A percentile compares a stretch with the other conserved stretches of the same genome.
Conservation (phyloP, 1,140 invertebrate genomes). For the Sarcophaga bullata region DNA sequence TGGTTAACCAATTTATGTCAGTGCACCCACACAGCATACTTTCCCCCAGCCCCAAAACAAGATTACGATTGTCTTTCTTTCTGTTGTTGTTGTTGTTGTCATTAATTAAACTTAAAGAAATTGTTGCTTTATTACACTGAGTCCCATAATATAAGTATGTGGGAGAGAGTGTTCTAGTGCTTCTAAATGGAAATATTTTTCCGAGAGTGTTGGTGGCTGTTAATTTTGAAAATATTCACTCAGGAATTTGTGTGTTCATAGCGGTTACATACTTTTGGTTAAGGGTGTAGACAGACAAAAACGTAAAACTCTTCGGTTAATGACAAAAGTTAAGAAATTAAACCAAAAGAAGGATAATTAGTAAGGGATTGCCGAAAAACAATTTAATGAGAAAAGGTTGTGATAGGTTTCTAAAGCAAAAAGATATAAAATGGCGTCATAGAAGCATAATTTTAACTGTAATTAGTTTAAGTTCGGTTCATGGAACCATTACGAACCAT, state of each 20-base stretch:
- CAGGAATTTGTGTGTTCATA: not conserved
- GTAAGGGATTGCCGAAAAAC: not conserved
- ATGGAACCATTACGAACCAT: too few species aligned
- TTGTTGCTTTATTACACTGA: not conserved
- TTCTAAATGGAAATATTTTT: not conserved
- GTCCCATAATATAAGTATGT: not conserved
- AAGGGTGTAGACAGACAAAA: not conserved
- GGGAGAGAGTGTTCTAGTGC: not conserved
- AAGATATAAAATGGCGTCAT: too few species aligned
- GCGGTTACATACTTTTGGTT: not conserved
- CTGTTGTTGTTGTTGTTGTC: slow-evolving; percentile 6
- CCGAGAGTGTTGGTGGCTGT: not conserved
- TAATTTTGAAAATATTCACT: slow-evolving; percentile 9
- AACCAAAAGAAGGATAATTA: not conserved
- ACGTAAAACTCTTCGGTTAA: not conserved
- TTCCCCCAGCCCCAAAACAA: not conserved
- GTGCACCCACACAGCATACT: not conserved
- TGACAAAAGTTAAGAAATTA: slow-evolving; percentile 16
- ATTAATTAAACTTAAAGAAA: not conserved
- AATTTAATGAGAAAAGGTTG: not conserved
- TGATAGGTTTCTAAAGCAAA: too few species aligned
- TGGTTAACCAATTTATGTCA: not conserved
- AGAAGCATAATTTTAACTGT: too few species aligned
- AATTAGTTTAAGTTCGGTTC: too few species aligned
- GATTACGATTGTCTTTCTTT: not conserved